phyloP scores from a whole-genome alignment of 2,797 vertebrate species.

The Myotis pilosus region DNA sequence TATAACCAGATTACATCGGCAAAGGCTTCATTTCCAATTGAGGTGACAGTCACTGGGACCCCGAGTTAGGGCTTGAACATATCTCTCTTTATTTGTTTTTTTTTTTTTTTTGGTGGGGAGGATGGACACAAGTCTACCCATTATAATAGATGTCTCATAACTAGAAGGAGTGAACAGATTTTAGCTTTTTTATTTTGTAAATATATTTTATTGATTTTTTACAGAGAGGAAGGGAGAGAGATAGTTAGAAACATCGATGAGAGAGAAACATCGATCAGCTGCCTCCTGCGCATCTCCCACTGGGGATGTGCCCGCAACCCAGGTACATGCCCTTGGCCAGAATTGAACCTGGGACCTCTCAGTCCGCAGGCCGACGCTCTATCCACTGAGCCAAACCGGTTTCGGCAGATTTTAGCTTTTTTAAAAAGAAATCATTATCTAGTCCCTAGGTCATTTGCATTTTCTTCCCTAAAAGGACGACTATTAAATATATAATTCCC shows the following conservation, averaged over 20 bases:
- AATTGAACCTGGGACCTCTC: too few species aligned
- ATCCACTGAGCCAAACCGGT: too few species aligned
- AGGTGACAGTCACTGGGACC: background rate
- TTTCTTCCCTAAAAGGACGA: background rate
- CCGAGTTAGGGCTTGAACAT: background rate
- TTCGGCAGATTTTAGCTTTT: background rate
- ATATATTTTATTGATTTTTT: too few species aligned
- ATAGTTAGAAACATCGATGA: too few species aligned
- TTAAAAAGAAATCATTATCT: background rate
- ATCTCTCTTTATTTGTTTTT: background rate
- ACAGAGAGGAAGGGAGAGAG: too few species aligned
- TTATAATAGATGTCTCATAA: background rate
- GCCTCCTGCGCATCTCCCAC: too few species aligned
- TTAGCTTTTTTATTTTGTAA: background rate
- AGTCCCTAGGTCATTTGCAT: background rate
- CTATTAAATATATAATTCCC: rapidly evolving
- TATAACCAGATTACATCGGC: rapidly evolving
- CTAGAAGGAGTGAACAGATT: background rate
- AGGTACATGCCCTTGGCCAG: too few species aligned
- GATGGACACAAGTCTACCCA: background rate
- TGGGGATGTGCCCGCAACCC: too few species aligned
- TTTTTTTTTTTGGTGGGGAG: too few species aligned
- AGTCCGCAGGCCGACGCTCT: too few species aligned
- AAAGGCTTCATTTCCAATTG: background rate
- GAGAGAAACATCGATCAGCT: too few species aligned